Evolutionary conservation across 1,140 invertebrate species (phyloP).

Genomic region (Lepidurus couesii): DNA sequence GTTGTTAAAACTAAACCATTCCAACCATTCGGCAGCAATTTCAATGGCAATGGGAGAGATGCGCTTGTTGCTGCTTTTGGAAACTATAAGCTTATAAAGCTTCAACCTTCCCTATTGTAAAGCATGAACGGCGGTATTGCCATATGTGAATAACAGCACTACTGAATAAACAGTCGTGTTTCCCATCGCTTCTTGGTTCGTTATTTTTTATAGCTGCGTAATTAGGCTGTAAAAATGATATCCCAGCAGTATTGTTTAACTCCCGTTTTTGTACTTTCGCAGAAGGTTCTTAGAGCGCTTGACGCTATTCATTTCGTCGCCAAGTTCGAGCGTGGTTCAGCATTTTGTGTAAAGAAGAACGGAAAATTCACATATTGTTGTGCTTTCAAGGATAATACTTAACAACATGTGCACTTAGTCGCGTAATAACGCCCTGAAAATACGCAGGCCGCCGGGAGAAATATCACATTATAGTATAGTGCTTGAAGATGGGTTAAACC

Average conservation of each 20-base stretch:
- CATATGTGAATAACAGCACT: background rate
- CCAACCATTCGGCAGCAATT: too few relatives aligned
- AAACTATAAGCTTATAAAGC: background rate
- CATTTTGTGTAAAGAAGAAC: too few relatives aligned
- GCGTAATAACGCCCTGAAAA: too few relatives aligned
- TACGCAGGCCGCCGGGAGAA: too few relatives aligned
- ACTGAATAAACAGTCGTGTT: background rate
- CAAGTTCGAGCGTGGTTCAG: too few relatives aligned
- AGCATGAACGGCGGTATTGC: background rate
- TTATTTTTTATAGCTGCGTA: conserved; percentile 11
- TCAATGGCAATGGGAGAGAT: background rate
- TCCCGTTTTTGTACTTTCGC: background rate
- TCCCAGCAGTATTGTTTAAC: background rate
- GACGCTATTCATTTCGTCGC: too few relatives aligned
- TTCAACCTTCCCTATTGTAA: background rate
- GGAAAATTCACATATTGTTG: too few relatives aligned
- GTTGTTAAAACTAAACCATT: background rate
- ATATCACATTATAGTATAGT: too few relatives aligned
- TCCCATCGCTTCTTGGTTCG: conserved; percentile 17
- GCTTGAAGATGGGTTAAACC: too few relatives aligned
- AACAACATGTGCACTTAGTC: too few relatives aligned
- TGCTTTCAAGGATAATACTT: too few relatives aligned
- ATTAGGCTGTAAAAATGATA: background rate
- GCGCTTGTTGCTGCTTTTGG: background rate
- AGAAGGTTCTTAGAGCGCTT: too few relatives aligned